A percentile compares a stretch with the other conserved stretches of the same genome.
Evolutionary conservation across 2,113 vertebrate species (phyloP).

Genomic region (Corythoichthys haematopterus): DNA sequence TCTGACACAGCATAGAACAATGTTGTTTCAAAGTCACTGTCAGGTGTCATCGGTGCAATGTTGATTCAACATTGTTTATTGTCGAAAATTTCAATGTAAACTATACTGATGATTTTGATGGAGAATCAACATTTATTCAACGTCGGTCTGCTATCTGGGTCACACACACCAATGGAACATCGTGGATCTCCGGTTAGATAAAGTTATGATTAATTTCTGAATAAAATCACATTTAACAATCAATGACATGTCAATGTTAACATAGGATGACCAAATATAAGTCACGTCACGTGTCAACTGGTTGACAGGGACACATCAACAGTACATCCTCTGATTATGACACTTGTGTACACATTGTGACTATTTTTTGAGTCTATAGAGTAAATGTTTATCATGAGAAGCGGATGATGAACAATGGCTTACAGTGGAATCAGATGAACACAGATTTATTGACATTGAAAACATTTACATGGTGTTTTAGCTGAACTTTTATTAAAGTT

Average conservation of each 20-base stretch:
- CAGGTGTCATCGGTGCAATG: too few species aligned
- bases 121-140: too few species aligned
- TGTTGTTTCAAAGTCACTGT: too few species aligned
- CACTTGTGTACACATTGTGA: conserved; percentile 44
- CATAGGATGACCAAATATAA: conserved; percentile 47
- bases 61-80: too few species aligned
- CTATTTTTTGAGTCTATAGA: conserved; percentile 24
- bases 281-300: conserved; percentile 53
- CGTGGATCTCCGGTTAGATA: conserved; percentile 20
- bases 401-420: conserved; percentile 46
- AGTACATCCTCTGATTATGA: conserved; percentile 53
- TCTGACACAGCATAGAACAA: too few species aligned
- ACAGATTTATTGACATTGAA: conserved; percentile 35
- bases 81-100: too few species aligned
- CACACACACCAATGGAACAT: conserved; percentile 26
- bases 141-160: neutral
- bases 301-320: conserved; percentile 40
- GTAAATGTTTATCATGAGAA: conserved; percentile 48
- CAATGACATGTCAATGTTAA: conserved; percentile 49
- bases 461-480: conserved; percentile 24
- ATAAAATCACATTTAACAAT: conserved; percentile 64
- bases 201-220: conserved; percentile 54
- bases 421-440: conserved; percentile 34
- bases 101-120: too few species aligned
- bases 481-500: conserved; percentile 6